These are phyloP conservation scores for Macaria notata DNA, from an alignment of 2,888 invertebrate genomes.

Conservation along the genomic window DNA sequence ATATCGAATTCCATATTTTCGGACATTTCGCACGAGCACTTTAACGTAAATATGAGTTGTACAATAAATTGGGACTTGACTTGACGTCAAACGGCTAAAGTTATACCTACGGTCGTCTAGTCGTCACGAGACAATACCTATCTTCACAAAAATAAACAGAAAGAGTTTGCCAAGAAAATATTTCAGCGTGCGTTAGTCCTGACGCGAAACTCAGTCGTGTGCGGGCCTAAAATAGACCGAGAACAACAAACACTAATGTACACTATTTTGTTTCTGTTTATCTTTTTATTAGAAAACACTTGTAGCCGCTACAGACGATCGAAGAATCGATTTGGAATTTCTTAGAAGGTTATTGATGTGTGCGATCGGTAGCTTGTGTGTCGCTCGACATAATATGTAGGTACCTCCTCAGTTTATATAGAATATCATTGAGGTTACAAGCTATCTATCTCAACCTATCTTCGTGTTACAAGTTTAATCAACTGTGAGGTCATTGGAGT, in stretches of 20 bases:
- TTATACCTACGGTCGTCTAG: conserved; percentile 15
- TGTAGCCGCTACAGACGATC: no score
- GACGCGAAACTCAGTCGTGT: conserved; percentile 33
- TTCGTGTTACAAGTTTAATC: no score
- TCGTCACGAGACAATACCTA: conserved; percentile 49
- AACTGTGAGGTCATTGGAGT: no score
- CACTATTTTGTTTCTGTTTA: conserved; percentile 3
- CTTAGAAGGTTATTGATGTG: no score
- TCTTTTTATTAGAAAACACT: conserved; percentile 2
- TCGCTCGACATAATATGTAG: no score
- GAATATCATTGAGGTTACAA: no score
- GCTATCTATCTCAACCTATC: no score
- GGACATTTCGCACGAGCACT: no score
- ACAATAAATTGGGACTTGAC: conserved; percentile 3
- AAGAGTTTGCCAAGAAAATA: conserved; percentile 60
- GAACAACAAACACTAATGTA: conserved; percentile 17
- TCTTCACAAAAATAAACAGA: conserved; percentile 67
- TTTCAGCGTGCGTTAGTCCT: conserved; percentile 50
- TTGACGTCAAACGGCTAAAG: conserved; percentile 23
- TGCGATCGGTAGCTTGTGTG: no score
- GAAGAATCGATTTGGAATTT: no score
- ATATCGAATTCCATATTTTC: no score
- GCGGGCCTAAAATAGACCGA: conserved; percentile 35
- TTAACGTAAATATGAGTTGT: conserved; percentile 8
- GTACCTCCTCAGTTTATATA: no score